Evolutionary conservation across 2,113 vertebrate genomes (phyloP), one percentile per base, ranked within the genome.

Genomic region (Brachyhypopomus gauderio): DNA sequence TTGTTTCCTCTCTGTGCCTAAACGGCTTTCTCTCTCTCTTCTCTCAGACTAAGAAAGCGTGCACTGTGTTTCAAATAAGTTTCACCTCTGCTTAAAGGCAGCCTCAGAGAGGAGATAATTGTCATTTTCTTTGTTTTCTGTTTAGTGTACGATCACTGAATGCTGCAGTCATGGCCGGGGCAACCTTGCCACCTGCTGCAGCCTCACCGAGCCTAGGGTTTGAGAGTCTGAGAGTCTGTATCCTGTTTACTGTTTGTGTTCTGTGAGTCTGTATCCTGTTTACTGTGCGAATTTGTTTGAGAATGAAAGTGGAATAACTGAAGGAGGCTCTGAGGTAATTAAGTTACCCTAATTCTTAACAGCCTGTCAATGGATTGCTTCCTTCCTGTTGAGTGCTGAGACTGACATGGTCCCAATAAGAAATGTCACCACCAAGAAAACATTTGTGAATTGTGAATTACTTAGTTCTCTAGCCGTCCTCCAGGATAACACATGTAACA

Each of bases 351-450:
- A 78, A 82, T 86, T 84, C 88, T 75, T 76, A 0, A 6, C 78
- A 81, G 84, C 34, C 86, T 71, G 80, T 81, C 88, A 89, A 89
- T 86, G 83, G 89, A 90, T 89, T 87, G 76, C 87, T 92, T 92
- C 87, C 87, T 90, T 89, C 88, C 89, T 89, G 79, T 66, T 81
- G 76, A 80, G 73, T 58, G 84, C 79, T 86, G 74, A 90, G 87
- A 82, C 27, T 67, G 62, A 74, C 17, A 52, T 30, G 23, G 36
- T 56, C 45, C 5, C 56, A 25, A 70, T 58, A 70, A 78, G 27
- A 30, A 78, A 59, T 78, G 34, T 72, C 78, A 72, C 19, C 59
- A 73, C 34, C 27, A 56, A 52, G 17, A 14, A 45, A 71, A 60
- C 11, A 71, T 70, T 25, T 23, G 45, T 73, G 25, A 27, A 64